These are phyloP conservation scores for Serrognathus titanus DNA, from an alignment of 2,888 invertebrate genomes.

Conservation along the genomic window DNA sequence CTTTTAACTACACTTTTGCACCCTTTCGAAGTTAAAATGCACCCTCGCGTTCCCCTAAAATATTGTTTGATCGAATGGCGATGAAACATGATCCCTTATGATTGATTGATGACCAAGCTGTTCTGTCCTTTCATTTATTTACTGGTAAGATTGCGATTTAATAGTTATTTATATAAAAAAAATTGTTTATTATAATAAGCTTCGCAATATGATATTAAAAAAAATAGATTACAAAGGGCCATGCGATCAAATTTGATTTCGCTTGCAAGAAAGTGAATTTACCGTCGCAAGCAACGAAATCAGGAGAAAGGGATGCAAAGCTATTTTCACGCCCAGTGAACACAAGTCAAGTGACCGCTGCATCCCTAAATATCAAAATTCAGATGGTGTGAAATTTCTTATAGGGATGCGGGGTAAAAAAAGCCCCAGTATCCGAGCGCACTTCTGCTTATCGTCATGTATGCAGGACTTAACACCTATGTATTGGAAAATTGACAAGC, in stretches of 20 bases:
- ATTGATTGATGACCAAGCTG: slow-evolving; percentile 24
- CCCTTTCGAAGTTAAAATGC: slow-evolving; percentile 28
- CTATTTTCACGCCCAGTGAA: slow-evolving; percentile 42
- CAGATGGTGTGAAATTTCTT: slow-evolving; percentile 46
- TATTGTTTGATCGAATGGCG: slow-evolving; percentile 28
- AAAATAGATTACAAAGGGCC: not conserved
- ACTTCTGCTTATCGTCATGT: slow-evolving; percentile 39
- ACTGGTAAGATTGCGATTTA: slow-evolving; percentile 1
- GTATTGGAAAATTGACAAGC: slow-evolving; percentile 41
- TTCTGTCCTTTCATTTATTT: slow-evolving; percentile 14
- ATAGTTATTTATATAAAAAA: not conserved
- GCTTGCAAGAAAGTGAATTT: slow-evolving; percentile 1
- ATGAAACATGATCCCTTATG: slow-evolving; percentile 25
- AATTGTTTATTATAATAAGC: not conserved
- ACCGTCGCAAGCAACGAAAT: not conserved
- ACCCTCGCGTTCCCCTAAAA: slow-evolving; percentile 26
- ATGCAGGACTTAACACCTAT: slow-evolving; percentile 47
- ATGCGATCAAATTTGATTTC: not conserved
- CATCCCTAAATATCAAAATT: slow-evolving; percentile 49
- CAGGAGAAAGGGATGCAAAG: slow-evolving; percentile 21
- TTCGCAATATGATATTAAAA: not conserved
- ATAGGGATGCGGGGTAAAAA: slow-evolving; percentile 22
- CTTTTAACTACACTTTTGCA: slow-evolving; percentile 26
- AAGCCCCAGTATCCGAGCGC: slow-evolving; percentile 24
- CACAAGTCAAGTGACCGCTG: slow-evolving; percentile 38